Percentiles rank a stretch among this genome's conserved stretches.
Evolutionary conservation across 2,888 invertebrate species (phyloP).

Genomic region (Watsonalla cultraria): DNA sequence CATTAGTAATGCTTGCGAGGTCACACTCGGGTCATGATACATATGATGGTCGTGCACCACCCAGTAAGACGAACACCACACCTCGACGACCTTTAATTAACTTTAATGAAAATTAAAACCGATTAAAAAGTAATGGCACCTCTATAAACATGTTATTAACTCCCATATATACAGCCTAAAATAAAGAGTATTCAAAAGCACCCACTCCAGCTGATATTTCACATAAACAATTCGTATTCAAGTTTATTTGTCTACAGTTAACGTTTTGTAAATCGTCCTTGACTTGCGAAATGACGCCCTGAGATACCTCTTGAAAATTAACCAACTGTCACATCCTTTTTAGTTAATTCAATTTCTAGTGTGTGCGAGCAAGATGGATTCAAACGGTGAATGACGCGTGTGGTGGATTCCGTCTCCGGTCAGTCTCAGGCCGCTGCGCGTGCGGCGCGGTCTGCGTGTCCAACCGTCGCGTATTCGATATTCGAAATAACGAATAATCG

Average conservation of each 20-base stretch:
- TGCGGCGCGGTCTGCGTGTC: slow-evolving; percentile 56
- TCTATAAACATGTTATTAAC: slow-evolving; percentile 25
- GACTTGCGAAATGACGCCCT: slow-evolving; percentile 46
- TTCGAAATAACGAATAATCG: slow-evolving; percentile 47
- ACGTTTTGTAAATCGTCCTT: slow-evolving; percentile 66
- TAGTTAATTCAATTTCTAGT: slow-evolving; percentile 26
- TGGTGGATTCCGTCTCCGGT: slow-evolving; percentile 52
- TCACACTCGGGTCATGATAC: background rate
- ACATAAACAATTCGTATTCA: slow-evolving; percentile 38
- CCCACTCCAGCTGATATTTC: slow-evolving; percentile 47
- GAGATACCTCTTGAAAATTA: slow-evolving; percentile 39
- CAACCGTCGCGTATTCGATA: slow-evolving; percentile 33
- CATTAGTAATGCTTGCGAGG: background rate
- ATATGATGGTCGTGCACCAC: background rate
- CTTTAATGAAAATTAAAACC: background rate
- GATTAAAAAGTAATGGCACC: slow-evolving; percentile 10
- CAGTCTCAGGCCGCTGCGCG: slow-evolving; percentile 69
- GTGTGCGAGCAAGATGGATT: slow-evolving; percentile 39
- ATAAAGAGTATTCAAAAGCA: slow-evolving; percentile 32
- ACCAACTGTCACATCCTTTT: slow-evolving; percentile 42
- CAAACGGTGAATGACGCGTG: slow-evolving; percentile 50
- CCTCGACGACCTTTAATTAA: background rate
- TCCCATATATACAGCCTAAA: slow-evolving; percentile 20
- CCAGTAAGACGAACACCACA: background rate
- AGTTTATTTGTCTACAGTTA: slow-evolving; percentile 30